Percentiles rank a stretch among this genome's conserved stretches.
Evolutionary conservation across 2,113 vertebrate genomes (phyloP).

Genomic region (Gadus macrocephalus): DNA sequence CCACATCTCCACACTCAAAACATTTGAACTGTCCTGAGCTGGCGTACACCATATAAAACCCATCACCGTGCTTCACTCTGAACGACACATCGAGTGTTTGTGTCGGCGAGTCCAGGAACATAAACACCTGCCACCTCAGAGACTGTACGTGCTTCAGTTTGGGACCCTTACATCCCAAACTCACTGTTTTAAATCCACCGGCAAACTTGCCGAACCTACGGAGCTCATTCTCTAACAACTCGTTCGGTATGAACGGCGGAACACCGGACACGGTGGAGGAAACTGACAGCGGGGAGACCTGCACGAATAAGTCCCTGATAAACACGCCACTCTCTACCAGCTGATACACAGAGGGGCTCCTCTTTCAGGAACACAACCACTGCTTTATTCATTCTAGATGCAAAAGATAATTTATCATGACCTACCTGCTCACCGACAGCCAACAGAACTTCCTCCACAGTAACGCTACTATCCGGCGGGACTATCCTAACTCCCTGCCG

Average conservation of each 20-base stretch:
- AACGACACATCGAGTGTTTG: neutral
- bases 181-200: neutral
- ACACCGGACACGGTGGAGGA: neutral
- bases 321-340: no score
- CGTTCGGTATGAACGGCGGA: neutral
- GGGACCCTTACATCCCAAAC: neutral
- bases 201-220: neutral
- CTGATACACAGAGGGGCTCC: no score
- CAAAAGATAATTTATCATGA: no score
- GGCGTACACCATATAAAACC: neutral
- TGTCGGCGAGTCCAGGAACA: neutral
- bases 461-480: no score
- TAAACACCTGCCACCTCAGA: neutral
- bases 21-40: neutral
- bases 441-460: no score
- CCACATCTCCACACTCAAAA: slow-evolving; percentile 1
- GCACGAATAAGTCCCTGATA: no score
- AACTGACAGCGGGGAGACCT: no score
- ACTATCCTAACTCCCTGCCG: no score
- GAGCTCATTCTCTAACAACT: neutral
- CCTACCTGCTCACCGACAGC: no score
- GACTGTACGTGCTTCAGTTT: neutral
- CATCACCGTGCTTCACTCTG: neutral
- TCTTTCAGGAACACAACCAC: no score
- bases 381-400: no score